Evolutionary conservation across 2,888 invertebrate genomes (phyloP).

Genomic region (Liposcelis brunnea): DNA sequence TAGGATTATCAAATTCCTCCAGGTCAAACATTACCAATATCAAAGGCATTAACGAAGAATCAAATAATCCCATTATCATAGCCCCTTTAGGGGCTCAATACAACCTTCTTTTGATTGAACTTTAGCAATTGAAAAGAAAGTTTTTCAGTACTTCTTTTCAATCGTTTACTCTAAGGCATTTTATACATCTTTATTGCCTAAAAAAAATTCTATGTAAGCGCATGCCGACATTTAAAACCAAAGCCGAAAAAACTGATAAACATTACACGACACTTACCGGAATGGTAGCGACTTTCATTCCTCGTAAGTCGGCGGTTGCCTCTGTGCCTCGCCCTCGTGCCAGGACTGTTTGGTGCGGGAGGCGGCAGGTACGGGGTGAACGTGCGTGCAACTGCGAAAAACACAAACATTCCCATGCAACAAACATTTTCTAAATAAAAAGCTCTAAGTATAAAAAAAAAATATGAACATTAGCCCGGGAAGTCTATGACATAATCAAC

Average conservation of each 20-base stretch:
- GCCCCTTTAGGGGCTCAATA: too few relatives aligned
- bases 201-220: background rate
- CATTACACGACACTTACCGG: conserved; percentile 49
- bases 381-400: conserved; percentile 36
- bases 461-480: conserved; percentile 22
- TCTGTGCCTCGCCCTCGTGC: conserved; percentile 43
- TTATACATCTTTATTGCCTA: background rate
- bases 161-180: background rate
- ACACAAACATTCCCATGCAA: conserved; percentile 14
- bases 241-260: conserved; percentile 4
- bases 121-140: too few relatives aligned
- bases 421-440: too few relatives aligned
- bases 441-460: background rate
- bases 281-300: conserved; percentile 90
- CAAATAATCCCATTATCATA: too few relatives aligned
- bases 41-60: too few relatives aligned
- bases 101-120: too few relatives aligned
- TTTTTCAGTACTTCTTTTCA: background rate
- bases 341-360: conserved; percentile 17
- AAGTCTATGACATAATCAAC: too few relatives aligned
- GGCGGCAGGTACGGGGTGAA: conserved; percentile 21
- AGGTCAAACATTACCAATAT: too few relatives aligned
- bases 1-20: too few relatives aligned
- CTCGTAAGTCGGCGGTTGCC: conserved; percentile 79
- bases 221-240: background rate